Evolutionary conservation across 2,113 vertebrate genomes (phyloP).

Genomic region (Solea solea): DNA sequence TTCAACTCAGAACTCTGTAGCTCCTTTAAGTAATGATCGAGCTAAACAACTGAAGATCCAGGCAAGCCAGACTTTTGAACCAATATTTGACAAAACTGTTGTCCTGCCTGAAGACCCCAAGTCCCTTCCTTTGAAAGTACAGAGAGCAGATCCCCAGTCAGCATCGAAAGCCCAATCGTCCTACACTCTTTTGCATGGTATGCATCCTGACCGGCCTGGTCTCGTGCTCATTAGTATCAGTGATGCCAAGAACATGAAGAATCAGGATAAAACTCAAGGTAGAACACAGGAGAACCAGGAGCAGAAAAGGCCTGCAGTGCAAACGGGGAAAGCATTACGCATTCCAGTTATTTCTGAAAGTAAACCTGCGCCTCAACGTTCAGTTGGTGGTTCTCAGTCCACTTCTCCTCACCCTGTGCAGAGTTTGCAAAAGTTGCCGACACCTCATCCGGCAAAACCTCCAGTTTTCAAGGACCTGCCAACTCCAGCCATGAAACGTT

Average conservation of each 20-base stretch:
- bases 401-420: neutral
- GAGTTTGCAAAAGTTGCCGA: neutral
- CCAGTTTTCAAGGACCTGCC: constrained; percentile 80
- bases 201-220: constrained; percentile 49
- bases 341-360: neutral
- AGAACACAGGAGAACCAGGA: neutral
- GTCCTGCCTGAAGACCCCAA: constrained; percentile 36
- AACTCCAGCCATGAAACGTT: constrained; percentile 91
- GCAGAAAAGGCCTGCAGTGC: neutral
- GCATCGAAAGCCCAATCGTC: neutral
- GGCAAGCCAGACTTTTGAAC: neutral
- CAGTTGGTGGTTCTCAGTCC: neutral
- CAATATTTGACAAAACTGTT: constrained; percentile 5
- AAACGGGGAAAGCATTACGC: constrained; percentile 5
- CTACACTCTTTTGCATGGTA: neutral
- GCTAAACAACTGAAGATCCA: neutral
- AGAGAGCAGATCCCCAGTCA: neutral
- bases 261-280: neutral
- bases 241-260: neutral
- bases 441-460: neutral
- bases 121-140: constrained; percentile 30
- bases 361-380: neutral
- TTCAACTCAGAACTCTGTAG: neutral
- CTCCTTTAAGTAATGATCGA: neutral
- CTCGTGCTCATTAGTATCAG: constrained; percentile 31